Conservation (phyloP, 2,113 vertebrate species). For the Columba livia region DNA sequence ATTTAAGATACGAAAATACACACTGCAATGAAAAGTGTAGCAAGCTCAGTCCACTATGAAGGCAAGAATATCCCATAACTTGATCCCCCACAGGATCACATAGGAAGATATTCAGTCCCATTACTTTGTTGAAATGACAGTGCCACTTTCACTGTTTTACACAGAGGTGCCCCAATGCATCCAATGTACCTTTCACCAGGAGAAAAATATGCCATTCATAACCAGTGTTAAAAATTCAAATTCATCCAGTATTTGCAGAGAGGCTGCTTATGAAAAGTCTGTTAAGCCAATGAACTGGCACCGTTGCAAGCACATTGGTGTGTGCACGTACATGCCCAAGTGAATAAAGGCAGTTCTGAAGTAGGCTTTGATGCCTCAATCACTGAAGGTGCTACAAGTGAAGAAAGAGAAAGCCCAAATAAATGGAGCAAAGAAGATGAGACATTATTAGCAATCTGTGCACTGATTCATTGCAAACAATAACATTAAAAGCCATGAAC, state of each 20-base stretch:
- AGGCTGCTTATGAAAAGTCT: neutral
- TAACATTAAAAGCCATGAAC: neutral
- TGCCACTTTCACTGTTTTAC: neutral
- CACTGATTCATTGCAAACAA: neutral
- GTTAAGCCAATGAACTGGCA: neutral
- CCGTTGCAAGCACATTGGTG: too few species aligned
- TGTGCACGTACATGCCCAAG: fast-evolving
- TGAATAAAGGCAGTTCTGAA: neutral
- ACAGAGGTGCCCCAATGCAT: neutral
- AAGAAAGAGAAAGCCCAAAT: neutral
- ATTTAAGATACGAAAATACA: neutral
- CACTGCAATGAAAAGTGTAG: neutral
- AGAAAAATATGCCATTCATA: neutral
- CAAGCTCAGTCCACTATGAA: neutral
- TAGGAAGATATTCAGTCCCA: neutral
- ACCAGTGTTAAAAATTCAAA: neutral
- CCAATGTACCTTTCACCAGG: neutral
- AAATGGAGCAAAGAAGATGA: neutral
- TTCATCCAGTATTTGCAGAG: neutral
- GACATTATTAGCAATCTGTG: neutral
- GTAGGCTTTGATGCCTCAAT: neutral
- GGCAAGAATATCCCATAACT: neutral
- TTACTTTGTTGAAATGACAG: neutral
- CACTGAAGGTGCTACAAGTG: neutral
- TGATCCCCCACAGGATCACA: neutral